Evolutionary conservation across 2,113 vertebrate species (phyloP).

Genomic region (Felis catus): F.catus_Fca126_mat1.0 CM031420.1:59641001-59641500

Average conservation of each 20-base stretch:
- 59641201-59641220: neutral
- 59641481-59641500: neutral
- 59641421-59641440: neutral
- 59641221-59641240: neutral
- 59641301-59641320: neutral
- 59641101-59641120: constrained; percentile 23
- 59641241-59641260: neutral
- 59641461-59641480: neutral
- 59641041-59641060: neutral
- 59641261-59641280: neutral
- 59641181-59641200: neutral
- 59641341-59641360: neutral
- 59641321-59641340: neutral
- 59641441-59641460: neutral
- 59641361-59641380: neutral
- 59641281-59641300: neutral
- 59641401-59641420: neutral
- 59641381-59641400: neutral
- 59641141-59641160: neutral
- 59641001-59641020: neutral
- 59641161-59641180: neutral
- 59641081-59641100: neutral
- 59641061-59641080: neutral
- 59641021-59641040: neutral
- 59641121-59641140: neutral